Evolutionary conservation across 2,888 invertebrate genomes (phyloP), one percentile per base, ranked within the genome.

Genomic region (Erebia palarica): DNA sequence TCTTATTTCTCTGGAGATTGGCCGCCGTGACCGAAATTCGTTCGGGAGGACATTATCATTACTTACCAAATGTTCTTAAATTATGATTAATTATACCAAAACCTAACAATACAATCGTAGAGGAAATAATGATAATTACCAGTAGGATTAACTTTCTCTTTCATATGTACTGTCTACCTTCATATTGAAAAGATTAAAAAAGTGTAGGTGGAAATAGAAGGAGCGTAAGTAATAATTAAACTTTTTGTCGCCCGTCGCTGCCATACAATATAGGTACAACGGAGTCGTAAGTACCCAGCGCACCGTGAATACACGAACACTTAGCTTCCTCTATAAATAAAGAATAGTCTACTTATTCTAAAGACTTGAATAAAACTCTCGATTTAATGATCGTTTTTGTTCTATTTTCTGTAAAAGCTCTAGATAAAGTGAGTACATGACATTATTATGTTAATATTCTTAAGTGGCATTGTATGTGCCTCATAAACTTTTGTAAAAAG

Each of bases 271-370:
- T 9, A 21, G 21, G 3, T 21, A 14, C 42, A 47, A 44, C 44
- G 58, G 66, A 66, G 21, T 57, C 70, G 63, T 61, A 58, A 64
- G 68, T 21, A 69, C 73, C 67, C 75, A 69, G 36, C 69, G 73
- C 71, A 73, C 71, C 75, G 73, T 75, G 73, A 71, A 74, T 67
- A 49, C 60, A 66, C 65, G 55, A 53, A 53, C 53, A 65, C 53
- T 61, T 49, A 49, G 63, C 49, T 63, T 63, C 65, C 65, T 65
- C 55, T 63, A 55, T 55, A 53, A 65, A 65, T 65, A 53, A 13
- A 57, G 4, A 11, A 10, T 53, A 21, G 11, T 57, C 10, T 21
- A 21, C 21, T 14, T 58, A 59, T 59, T 58, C 27, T 58, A 42
- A 59, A 58, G 58, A 27, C 58, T 58, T 59, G 36, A 59, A 42